Conservation (phyloP, 2,113 vertebrate species). For the Corvus moneduloides region DNA sequence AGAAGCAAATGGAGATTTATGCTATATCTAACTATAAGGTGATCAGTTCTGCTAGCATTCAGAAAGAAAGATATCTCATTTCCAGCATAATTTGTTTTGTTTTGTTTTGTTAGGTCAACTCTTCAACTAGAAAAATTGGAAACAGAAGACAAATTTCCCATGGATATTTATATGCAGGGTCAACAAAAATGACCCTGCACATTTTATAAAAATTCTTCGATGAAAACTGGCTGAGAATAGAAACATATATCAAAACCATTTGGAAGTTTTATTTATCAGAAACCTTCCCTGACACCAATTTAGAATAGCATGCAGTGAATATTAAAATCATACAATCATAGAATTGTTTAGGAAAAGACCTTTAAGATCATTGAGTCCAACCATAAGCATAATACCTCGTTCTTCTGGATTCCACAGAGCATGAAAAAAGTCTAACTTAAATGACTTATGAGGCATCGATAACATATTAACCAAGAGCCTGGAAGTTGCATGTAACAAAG, state of each 20-base stretch:
- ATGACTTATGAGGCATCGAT: not conserved
- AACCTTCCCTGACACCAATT: not conserved
- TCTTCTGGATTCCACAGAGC: not conserved
- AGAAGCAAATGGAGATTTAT: not conserved
- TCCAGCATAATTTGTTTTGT: not conserved
- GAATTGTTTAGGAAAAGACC: not conserved
- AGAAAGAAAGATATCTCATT: not conserved
- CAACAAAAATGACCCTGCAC: not conserved
- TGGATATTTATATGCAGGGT: not conserved
- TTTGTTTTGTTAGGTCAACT: not conserved
- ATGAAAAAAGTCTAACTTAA: not conserved
- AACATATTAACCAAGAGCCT: not conserved
- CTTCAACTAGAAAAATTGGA: not conserved
- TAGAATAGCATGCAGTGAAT: not conserved
- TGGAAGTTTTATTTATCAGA: not conserved
- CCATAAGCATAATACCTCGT: not conserved
- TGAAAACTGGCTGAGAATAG: not conserved
- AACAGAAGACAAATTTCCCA: not conserved
- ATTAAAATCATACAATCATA: not conserved
- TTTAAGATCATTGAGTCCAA: not conserved
- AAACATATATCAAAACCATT: slow-evolving; percentile 5
- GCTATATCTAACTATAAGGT: not conserved
- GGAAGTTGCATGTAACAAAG: not conserved
- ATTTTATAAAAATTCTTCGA: not conserved
- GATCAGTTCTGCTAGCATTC: not conserved